Evolutionary conservation across 1,140 invertebrate species (phyloP).

Genomic region (Tetramorium alpestre): DNA sequence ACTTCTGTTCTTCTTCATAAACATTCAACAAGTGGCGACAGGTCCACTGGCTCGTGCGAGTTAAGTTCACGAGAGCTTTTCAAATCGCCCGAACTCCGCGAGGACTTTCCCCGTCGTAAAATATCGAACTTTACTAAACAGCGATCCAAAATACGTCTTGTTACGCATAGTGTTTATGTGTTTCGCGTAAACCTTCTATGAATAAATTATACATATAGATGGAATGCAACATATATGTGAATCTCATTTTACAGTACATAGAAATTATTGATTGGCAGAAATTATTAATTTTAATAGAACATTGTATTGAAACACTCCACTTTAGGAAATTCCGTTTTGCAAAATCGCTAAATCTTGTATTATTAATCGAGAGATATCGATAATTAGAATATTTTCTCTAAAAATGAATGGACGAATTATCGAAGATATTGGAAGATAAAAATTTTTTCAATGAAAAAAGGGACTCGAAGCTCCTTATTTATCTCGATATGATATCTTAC

Average conservation of each 20-base stretch:
- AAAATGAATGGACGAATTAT: not conserved
- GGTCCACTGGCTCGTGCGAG: conserved; percentile 62
- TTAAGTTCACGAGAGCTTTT: conserved; percentile 65
- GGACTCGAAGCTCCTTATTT: not conserved
- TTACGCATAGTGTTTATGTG: not conserved
- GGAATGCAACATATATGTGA: too few species aligned
- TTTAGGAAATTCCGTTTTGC: not conserved
- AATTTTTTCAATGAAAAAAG: not conserved
- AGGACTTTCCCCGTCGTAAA: conserved; percentile 34
- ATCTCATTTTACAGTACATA: not conserved
- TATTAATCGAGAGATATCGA: not conserved
- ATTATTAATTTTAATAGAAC: not conserved
- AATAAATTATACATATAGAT: not conserved
- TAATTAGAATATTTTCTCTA: too few species aligned
- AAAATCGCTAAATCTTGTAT: not conserved
- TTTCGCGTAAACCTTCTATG: not conserved
- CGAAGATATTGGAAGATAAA: conserved; percentile 4
- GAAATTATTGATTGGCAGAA: not conserved
- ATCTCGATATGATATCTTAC: not conserved
- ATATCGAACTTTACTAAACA: conserved; percentile 15
- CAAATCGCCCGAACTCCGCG: conserved; percentile 64
- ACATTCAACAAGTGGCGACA: conserved; percentile 73
- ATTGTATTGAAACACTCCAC: not conserved
- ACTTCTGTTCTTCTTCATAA: conserved; percentile 68
- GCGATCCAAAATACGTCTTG: not conserved